phyloP scores from a whole-genome alignment of 2,113 vertebrate species.

The Dipodomys ordii region DNA sequence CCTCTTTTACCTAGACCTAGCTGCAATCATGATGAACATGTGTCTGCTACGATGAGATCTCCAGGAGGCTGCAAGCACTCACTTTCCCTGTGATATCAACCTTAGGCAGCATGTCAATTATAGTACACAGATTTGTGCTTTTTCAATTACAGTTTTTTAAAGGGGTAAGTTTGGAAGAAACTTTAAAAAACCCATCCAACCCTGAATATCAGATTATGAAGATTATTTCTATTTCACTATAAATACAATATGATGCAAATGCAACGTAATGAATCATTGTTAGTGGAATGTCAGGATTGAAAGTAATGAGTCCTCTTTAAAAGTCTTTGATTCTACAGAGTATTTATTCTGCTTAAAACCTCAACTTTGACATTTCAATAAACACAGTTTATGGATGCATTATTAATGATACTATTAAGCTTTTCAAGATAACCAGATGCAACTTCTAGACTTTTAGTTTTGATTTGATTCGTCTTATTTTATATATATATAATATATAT shows the following conservation, averaged over 20 bases:
- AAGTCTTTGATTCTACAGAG: constrained; percentile 69
- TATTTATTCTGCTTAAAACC: constrained; percentile 72
- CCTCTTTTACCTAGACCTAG: not conserved
- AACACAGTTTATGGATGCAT: constrained; percentile 81
- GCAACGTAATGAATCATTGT: constrained; percentile 65
- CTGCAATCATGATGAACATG: constrained; percentile 63
- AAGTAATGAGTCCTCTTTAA: constrained; percentile 78
- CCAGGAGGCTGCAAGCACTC: constrained; percentile 58
- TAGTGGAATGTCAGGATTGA: constrained; percentile 61
- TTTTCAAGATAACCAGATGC: constrained; percentile 73
- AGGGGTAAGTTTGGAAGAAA: constrained; percentile 50
- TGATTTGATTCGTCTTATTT: constrained; percentile 78
- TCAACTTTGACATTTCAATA: constrained; percentile 82
- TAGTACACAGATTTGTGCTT: constrained; percentile 49
- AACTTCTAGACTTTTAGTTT: constrained; percentile 69
- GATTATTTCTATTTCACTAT: constrained; percentile 60
- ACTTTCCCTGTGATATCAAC: constrained; percentile 49
- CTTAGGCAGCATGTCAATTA: constrained; percentile 69
- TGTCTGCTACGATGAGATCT: constrained; percentile 27
- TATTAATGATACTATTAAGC: constrained; percentile 84
- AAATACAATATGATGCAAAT: constrained; percentile 59
- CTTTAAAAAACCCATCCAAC: not conserved
- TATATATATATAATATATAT: too few species aligned
- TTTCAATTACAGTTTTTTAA: constrained; percentile 49
- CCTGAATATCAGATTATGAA: constrained; percentile 48